Evolutionary conservation across 2,113 vertebrate species (phyloP).

Genomic region (Prinia subflava): DNA sequence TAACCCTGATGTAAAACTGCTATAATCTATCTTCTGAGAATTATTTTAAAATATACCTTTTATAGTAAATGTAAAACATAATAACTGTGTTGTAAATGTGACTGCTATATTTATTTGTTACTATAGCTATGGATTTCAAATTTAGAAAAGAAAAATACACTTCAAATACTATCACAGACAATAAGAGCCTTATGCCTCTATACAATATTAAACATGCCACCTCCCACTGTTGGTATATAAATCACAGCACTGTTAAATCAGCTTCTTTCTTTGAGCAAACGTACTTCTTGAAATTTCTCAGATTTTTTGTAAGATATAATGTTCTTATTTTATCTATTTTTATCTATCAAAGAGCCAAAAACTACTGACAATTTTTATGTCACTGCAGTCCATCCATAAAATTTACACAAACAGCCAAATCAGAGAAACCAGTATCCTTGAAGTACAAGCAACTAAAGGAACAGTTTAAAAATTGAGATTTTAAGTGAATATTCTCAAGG

Average conservation of each 20-base stretch:
- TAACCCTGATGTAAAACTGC: not conserved
- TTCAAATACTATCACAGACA: constrained; percentile 16
- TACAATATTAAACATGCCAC: not conserved
- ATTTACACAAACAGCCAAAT: not conserved
- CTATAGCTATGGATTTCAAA: constrained; percentile 31
- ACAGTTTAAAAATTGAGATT: not conserved
- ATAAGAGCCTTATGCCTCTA: constrained; percentile 15
- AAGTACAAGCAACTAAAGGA: not conserved
- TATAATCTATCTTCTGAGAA: constrained; percentile 5
- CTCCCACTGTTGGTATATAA: constrained; percentile 8
- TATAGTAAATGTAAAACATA: constrained; percentile 17
- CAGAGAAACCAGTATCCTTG: not conserved
- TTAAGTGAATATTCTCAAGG: not conserved
- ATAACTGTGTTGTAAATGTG: constrained; percentile 1
- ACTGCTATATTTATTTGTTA: constrained; percentile 53
- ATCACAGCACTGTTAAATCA: not conserved
- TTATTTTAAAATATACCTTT: constrained; percentile 17
- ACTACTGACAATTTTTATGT: not conserved
- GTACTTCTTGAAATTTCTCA: not conserved
- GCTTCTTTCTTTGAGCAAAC: not conserved
- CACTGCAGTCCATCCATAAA: not conserved
- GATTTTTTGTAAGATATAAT: not conserved
- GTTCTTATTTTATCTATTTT: not conserved
- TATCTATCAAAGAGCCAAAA: not conserved
- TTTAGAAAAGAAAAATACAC: constrained; percentile 46